phyloP scores from a whole-genome alignment of 2,888 invertebrate species.

The Drosophila longiperda region DNA sequence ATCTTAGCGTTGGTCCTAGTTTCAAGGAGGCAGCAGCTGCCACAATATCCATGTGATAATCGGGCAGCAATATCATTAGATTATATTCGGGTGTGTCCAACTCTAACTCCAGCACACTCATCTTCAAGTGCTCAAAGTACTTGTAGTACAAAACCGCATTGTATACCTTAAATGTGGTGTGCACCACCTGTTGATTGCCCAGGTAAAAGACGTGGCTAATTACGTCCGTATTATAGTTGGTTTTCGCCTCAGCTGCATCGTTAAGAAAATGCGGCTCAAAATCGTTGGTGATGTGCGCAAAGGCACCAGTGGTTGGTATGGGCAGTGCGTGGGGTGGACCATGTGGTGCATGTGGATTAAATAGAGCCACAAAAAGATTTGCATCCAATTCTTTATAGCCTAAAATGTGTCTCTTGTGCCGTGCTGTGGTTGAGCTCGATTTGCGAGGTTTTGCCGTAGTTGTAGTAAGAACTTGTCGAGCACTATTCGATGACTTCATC shows the following conservation, averaged over 20 bases:
- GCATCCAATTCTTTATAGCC: conserved; percentile 78
- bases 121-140: conserved; percentile 89
- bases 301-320: conserved; percentile 54
- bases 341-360: conserved; percentile 68
- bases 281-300: conserved; percentile 67
- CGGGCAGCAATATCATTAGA: conserved; percentile 90
- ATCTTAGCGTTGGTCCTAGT: conserved; percentile 87
- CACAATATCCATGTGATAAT: conserved; percentile 88
- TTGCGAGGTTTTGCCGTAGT: conserved; percentile 31
- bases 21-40: conserved; percentile 88
- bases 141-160: conserved; percentile 91
- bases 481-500: conserved; percentile 3
- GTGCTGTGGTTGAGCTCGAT: conserved; percentile 38
- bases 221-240: conserved; percentile 81
- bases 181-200: conserved; percentile 85
- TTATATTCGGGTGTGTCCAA: conserved; percentile 92
- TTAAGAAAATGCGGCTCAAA: conserved; percentile 72
- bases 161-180: conserved; percentile 90
- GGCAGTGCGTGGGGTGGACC: conserved; percentile 48
- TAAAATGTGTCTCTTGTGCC: conserved; percentile 74
- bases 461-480: conserved; percentile 23
- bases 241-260: conserved; percentile 60
- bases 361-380: conserved; percentile 75
- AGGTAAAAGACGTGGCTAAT: conserved; percentile 84
- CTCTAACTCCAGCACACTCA: conserved; percentile 91